Conservation (phyloP, 2,797 vertebrate species). For the Cyprinella venusta region DNA sequence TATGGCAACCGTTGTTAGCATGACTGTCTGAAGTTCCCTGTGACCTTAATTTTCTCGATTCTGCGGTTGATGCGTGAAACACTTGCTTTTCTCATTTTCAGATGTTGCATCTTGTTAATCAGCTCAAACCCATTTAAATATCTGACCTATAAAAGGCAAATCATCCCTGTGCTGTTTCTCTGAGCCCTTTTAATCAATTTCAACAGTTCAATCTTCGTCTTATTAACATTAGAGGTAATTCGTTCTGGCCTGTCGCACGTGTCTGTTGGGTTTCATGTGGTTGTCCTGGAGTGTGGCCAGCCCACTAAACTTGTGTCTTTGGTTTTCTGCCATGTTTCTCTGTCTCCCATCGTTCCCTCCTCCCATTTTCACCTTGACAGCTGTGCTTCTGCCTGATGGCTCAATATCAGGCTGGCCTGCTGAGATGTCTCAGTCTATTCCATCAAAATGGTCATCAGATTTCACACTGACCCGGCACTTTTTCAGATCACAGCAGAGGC, state of each 20-base stretch:
- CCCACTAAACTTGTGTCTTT: constrained; percentile 23
- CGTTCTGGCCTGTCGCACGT: background rate
- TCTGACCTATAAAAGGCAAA: background rate
- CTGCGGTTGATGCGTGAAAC: background rate
- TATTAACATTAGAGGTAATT: constrained; percentile 30
- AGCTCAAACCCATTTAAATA: background rate
- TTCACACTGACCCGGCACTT: constrained; percentile 16
- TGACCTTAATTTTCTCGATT: constrained; percentile 38
- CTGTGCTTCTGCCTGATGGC: constrained; percentile 33
- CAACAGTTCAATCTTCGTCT: background rate
- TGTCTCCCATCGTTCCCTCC: background rate
- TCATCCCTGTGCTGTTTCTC: background rate
- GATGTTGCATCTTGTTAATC: background rate
- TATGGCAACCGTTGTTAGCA: background rate
- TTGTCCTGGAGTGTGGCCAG: constrained; percentile 20
- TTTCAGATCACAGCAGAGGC: constrained; percentile 8
- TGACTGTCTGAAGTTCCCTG: constrained; percentile 5
- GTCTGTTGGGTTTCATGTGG: constrained; percentile 10
- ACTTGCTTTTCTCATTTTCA: constrained; percentile 16
- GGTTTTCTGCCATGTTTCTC: constrained; percentile 28
- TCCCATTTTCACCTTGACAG: constrained; percentile 40
- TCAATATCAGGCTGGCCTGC: constrained; percentile 24
- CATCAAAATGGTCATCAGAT: constrained; percentile 39
- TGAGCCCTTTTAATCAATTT: constrained; percentile 28
- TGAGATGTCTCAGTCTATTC: constrained; percentile 35